Evolutionary conservation across 2,113 vertebrate species (phyloP).

Genomic region (Gobiocypris rarus): DNA sequence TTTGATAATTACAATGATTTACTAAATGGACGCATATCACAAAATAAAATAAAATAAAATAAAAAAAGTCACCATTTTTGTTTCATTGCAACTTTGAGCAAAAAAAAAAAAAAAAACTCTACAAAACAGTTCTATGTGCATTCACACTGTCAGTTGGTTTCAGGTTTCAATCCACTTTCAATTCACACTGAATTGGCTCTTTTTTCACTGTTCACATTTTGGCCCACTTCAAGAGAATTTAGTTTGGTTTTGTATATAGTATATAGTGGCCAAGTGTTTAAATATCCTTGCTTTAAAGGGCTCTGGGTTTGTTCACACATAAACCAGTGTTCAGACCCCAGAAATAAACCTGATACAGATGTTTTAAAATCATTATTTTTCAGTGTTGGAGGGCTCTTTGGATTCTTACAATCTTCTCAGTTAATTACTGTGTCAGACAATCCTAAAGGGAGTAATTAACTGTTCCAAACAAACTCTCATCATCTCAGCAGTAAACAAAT

Average conservation of each 20-base stretch:
- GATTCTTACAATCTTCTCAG: neutral
- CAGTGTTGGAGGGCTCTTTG: neutral
- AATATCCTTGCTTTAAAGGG: neutral
- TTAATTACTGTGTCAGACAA: slow-evolving; percentile 9
- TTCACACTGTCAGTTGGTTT: neutral
- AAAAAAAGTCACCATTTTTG: too few relatives aligned
- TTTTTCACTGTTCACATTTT: too few relatives aligned
- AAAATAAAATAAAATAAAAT: too few relatives aligned
- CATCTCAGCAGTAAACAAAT: slow-evolving; percentile 51
- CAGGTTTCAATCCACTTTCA: neutral
- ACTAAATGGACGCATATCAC: too few relatives aligned
- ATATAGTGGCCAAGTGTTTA: neutral
- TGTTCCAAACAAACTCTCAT: slow-evolving; percentile 16
- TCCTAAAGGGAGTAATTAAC: slow-evolving; percentile 50
- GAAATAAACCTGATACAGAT: neutral
- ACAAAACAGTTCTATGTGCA: neutral
- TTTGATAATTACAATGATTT: too few relatives aligned
- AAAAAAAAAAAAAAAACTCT: too few relatives aligned
- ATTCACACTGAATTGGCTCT: neutral
- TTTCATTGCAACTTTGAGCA: too few relatives aligned
- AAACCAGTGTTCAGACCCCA: neutral
- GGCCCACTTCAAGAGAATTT: too few relatives aligned
- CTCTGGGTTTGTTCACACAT: neutral
- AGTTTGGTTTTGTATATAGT: neutral
- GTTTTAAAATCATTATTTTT: neutral